Base-by-base conservation (phyloP, 2,888 invertebrate species). In the Himalopsyche japonica region DNA sequence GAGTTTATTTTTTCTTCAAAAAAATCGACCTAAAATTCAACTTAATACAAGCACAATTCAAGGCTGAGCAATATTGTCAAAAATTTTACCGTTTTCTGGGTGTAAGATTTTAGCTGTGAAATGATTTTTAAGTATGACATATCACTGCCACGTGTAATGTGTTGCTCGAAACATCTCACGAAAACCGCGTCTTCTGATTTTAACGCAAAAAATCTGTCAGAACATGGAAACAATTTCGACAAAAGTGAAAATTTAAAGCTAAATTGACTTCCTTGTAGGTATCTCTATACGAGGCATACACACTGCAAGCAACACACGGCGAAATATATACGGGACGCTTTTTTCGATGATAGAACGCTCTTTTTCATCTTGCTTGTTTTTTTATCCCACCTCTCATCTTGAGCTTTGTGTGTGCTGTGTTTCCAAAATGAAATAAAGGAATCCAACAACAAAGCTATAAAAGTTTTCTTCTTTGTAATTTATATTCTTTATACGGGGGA, bases 371-470 rank as follows among this genome's bases (percentile, higher is more conserved):
- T 43, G 37, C 78, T 43, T 79, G 76, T 84, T 82, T 84, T 34
- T 79, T 82, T 27, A 70, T 78, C 30, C 81, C 70, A 27, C 82
- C 81, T 82, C 85, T 76, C 84, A 76, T 83, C 83, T 84, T 80
- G 81, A 86, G 85, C 86, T 86, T 84, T 85, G 84, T 84, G 82
- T 81, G 82, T 64, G 82, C 85, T 37, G 70, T 81, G 82, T 79
- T 79, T 82, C 83, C 81, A 77, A 84, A 84, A 85, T 86, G 86
- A 86, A 85, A 86, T 85, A 86, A 86, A 86, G 84, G 84, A 86
- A 84, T 85, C 86, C 86, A 86, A 86, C 86, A 86, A 85, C 86
- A 86, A 85, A 84, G 86, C 85, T 86, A 86, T 86, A 86, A 86
- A 85, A 85, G 85, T 86, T 86, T 85, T 86, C 85, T 86, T 83